Evolutionary conservation across 2,888 invertebrate species (phyloP).

Genomic region (Conus canariensis): DNA sequence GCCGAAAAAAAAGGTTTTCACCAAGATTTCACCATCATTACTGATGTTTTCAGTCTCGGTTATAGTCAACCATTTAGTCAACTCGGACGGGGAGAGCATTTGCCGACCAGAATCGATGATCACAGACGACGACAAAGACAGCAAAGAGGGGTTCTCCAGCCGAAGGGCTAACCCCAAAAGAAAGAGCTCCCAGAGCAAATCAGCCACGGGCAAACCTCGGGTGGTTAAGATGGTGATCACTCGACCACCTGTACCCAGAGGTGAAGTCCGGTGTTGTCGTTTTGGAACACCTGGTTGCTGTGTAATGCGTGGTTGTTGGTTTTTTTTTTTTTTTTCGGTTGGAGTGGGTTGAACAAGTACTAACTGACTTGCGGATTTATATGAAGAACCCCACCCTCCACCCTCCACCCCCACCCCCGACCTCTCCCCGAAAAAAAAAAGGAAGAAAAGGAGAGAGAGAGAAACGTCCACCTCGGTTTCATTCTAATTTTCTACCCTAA

Average conservation of each 20-base stretch:
- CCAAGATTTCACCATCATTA: no score
- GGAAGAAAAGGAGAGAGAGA: no score
- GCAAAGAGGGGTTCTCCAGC: not conserved
- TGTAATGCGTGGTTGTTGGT: no score
- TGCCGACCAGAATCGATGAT: not conserved
- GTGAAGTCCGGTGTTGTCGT: not conserved
- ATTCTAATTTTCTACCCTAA: no score
- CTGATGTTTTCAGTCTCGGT: conserved; percentile 12
- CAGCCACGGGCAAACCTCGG: not conserved
- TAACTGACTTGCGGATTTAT: no score
- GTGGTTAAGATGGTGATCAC: not conserved
- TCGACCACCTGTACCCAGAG: not conserved
- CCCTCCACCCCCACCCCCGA: not conserved
- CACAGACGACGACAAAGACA: not conserved
- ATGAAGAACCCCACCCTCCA: not conserved
- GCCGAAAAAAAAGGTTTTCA: no score
- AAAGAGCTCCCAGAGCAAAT: not conserved
- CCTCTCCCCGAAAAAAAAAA: no score
- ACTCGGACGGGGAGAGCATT: conserved; percentile 36
- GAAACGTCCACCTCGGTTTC: no score
- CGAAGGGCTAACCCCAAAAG: not conserved
- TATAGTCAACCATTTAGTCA: conserved; percentile 33
- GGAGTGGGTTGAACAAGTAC: no score
- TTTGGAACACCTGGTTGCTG: not conserved
- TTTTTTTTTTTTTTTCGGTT: no score